These are phyloP conservation scores for Stegodyphus dumicola DNA, from an alignment of 1,140 invertebrate genomes.

Conservation along the genomic window DNA sequence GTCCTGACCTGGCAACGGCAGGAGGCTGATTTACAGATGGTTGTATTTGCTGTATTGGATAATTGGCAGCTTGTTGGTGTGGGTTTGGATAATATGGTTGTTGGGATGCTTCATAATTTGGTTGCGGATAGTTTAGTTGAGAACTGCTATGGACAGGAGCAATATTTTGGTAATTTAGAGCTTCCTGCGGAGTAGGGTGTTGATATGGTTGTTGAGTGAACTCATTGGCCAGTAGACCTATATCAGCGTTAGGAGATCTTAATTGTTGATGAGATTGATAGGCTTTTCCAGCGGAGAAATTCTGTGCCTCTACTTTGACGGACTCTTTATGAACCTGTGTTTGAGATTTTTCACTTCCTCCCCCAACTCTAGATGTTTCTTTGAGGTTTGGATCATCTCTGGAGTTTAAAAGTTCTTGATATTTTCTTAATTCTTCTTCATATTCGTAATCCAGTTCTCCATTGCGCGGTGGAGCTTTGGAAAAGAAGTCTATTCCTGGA, in stretches of 20 bases:
- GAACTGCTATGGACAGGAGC: neutral
- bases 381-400: constrained; percentile 14
- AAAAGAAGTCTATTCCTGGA: constrained; percentile 22
- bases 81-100: constrained; percentile 5
- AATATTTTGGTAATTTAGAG: neutral
- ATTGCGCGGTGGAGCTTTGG: constrained; percentile 11
- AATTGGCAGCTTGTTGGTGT: neutral
- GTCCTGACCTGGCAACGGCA: constrained; percentile 28
- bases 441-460: constrained; percentile 41
- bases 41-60: neutral
- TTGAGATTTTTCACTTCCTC: constrained; percentile 4
- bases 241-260: neutral
- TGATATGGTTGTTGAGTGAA: neutral
- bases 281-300: constrained; percentile 4
- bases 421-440: constrained; percentile 51
- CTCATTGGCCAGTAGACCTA: neutral
- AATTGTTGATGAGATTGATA: constrained; percentile 15
- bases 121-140: neutral
- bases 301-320: constrained; percentile 3
- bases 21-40: neutral
- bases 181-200: neutral
- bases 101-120: neutral
- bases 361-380: neutral
- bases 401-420: constrained; percentile 27
- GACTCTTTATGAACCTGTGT: constrained; percentile 16